Evolutionary conservation across 2,888 invertebrate species (phyloP).

Genomic region (Archips xylosteana): DNA sequence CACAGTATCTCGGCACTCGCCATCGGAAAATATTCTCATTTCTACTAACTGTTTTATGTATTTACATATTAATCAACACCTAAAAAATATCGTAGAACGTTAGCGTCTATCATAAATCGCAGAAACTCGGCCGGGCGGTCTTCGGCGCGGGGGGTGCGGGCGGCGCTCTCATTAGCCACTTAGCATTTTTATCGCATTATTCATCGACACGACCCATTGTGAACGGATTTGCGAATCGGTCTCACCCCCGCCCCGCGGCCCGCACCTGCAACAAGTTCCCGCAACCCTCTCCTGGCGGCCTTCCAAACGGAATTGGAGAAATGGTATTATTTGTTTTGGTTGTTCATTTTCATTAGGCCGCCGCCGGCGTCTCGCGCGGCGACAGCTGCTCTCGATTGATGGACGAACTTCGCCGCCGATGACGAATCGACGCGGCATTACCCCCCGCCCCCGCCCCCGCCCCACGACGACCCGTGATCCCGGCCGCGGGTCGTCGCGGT

Average conservation of each 20-base stretch:
- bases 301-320: background rate
- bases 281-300: background rate
- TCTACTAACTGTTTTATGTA: no score
- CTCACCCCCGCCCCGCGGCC: background rate
- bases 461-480: background rate
- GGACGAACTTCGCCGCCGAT: conserved; percentile 12
- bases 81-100: no score
- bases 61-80: no score
- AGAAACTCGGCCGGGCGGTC: no score
- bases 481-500: background rate
- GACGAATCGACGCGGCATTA: conserved; percentile 11
- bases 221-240: background rate
- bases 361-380: background rate
- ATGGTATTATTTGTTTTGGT: background rate
- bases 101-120: no score
- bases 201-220: background rate
- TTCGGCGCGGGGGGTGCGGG: background rate
- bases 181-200: conserved; percentile 4
- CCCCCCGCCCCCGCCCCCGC: background rate
- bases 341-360: conserved; percentile 5
- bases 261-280: conserved; percentile 4
- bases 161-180: no score
- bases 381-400: conserved; percentile 18
- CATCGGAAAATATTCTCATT: no score
- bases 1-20: no score